phyloP scores from a whole-genome alignment of 1,140 invertebrate genomes.

The Drosophila guanche region DNA sequence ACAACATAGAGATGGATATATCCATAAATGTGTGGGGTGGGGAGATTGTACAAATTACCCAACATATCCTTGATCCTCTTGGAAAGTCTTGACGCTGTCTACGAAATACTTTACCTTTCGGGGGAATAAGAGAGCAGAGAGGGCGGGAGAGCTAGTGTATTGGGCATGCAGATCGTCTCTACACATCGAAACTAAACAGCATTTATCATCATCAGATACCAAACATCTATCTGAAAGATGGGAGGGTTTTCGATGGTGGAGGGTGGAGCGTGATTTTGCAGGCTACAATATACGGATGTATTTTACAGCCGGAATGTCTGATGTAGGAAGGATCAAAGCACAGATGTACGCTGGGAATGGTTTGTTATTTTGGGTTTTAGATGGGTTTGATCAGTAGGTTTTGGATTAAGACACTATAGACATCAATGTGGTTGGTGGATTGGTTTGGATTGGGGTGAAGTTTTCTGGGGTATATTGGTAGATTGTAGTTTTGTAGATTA shows the following conservation, averaged over 20 bases:
- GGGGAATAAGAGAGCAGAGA: background rate
- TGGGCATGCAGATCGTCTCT: constrained; percentile 56
- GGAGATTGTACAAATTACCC: constrained; percentile 31
- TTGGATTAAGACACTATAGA: too few species aligned
- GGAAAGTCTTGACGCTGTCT: constrained; percentile 13
- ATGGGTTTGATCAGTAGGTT: background rate
- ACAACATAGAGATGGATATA: constrained; percentile 63
- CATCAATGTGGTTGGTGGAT: too few species aligned
- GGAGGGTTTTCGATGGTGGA: background rate
- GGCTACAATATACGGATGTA: background rate
- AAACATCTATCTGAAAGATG: constrained; percentile 33
- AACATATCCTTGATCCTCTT: background rate
- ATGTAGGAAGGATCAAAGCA: constrained; percentile 21
- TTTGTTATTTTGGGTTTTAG: background rate
- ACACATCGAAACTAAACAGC: constrained; percentile 79
- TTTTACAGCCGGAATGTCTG: constrained; percentile 36
- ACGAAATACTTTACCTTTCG: constrained; percentile 50
- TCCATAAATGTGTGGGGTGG: constrained; percentile 7
- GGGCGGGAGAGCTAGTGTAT: too few species aligned
- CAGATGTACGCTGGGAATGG: constrained; percentile 26
- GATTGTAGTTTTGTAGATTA: constrained; percentile 54
- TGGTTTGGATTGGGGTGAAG: background rate
- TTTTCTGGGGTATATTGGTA: constrained; percentile 16
- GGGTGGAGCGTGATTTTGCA: background rate
- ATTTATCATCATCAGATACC: constrained; percentile 76